Percentiles rank a stretch among this genome's conserved stretches.
These are phyloP conservation scores for Oreotrochilus melanogaster DNA, from an alignment of 2,113 vertebrate genomes.

Conservation along the genomic window DNA sequence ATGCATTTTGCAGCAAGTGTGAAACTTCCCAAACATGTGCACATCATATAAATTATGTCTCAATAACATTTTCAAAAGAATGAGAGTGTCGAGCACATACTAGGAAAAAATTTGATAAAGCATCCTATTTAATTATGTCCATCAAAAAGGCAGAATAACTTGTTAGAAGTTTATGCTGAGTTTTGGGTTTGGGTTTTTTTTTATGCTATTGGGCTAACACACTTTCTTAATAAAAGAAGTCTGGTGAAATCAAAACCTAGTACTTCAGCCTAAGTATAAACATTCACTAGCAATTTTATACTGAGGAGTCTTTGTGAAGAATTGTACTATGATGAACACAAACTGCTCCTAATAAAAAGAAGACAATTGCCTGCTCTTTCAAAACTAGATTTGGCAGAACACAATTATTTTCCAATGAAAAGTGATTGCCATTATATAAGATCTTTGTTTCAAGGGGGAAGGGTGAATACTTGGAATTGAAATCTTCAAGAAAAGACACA, in stretches of 20 bases:
- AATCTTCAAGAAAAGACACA: constrained; percentile 30
- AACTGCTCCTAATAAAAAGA: constrained; percentile 38
- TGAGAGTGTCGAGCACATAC: not conserved
- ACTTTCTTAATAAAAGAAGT: not conserved
- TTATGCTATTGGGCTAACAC: not conserved
- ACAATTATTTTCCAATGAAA: constrained; percentile 28
- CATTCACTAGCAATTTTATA: not conserved
- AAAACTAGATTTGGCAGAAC: constrained; percentile 31
- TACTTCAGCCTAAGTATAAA: not conserved
- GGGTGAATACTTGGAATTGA: constrained; percentile 44
- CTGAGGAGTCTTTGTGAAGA: constrained; percentile 1
- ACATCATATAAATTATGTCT: not conserved
- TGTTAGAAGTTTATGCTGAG: not conserved
- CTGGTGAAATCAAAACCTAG: not conserved
- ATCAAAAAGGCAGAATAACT: not conserved
- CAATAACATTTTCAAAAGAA: not conserved
- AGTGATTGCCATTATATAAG: constrained; percentile 1
- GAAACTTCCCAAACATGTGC: constrained; percentile 1
- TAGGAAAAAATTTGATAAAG: not conserved
- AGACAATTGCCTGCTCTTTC: constrained; percentile 43
- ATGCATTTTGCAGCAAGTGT: not conserved
- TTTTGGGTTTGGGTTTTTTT: not conserved
- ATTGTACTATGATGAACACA: not conserved
- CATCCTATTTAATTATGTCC: not conserved
- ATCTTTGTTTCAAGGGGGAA: not conserved